These are phyloP conservation scores for Lepidurus couesii DNA, from an alignment of 1,140 invertebrate species.

Conservation along the genomic window DNA sequence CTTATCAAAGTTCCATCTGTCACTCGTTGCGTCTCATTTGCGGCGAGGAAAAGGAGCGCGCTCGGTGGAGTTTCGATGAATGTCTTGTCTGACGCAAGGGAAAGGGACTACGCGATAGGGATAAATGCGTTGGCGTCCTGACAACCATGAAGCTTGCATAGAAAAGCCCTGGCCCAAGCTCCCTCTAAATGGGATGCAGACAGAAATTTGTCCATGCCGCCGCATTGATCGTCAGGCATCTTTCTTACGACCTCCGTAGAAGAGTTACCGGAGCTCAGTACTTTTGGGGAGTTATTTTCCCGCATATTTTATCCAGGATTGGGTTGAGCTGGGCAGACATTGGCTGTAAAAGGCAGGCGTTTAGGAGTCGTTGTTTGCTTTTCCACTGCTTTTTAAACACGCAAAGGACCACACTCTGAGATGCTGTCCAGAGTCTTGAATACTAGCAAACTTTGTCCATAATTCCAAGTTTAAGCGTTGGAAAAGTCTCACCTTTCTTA, in stretches of 20 bases:
- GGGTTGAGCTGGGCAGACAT: background rate
- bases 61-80: constrained; percentile 15
- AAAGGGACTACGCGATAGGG: background rate
- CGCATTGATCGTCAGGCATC: constrained; percentile 7
- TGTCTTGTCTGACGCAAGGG: constrained; percentile 1
- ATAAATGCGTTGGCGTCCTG: constrained; percentile 14
- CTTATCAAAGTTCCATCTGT: constrained; percentile 19
- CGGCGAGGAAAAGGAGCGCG: constrained; percentile 3
- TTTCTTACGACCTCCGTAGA: background rate
- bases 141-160: background rate
- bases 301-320: background rate
- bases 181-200: constrained; percentile 5
- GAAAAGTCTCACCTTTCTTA: constrained; percentile 8
- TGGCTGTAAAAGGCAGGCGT: background rate
- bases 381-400: background rate
- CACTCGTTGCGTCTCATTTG: constrained; percentile 21
- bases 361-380: constrained; percentile 5
- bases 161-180: background rate
- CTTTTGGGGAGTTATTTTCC: background rate
- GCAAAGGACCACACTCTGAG: background rate
- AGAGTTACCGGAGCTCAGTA: background rate
- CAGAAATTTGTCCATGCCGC: constrained; percentile 18
- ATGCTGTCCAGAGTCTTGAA: background rate
- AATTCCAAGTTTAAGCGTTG: background rate
- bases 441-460: background rate